A percentile compares a stretch with the other conserved stretches of the same genome.
Evolutionary conservation across 2,888 invertebrate genomes (phyloP).

Genomic region (Lasioglossum villosulum): DNA sequence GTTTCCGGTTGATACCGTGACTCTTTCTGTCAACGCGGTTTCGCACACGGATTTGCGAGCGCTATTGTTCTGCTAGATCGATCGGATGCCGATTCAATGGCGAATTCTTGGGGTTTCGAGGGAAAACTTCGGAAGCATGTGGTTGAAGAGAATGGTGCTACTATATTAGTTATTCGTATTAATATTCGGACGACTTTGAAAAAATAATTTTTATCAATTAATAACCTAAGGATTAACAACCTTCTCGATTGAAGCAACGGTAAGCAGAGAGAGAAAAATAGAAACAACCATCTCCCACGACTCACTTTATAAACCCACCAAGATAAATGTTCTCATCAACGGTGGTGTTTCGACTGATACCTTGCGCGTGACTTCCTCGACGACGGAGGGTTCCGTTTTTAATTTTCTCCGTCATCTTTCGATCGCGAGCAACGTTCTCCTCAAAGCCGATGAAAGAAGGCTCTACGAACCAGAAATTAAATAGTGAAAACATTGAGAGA

Average conservation of each 20-base stretch:
- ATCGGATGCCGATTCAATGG: not conserved
- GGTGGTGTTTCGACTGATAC: conserved; percentile 43
- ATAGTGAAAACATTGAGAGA: not conserved
- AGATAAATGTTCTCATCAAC: conserved; percentile 46
- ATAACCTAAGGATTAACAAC: not conserved
- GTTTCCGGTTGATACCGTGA: not conserved
- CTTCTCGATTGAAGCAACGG: not conserved
- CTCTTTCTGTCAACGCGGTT: not conserved
- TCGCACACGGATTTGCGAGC: not conserved
- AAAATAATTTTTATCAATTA: no score
- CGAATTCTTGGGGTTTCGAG: not conserved
- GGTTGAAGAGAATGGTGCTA: not conserved
- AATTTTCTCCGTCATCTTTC: conserved; percentile 40
- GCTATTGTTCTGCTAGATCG: not conserved
- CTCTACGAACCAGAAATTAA: conserved; percentile 9
- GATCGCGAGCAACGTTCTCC: conserved; percentile 34
- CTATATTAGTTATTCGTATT: no score
- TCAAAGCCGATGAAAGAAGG: conserved; percentile 34
- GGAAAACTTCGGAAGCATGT: not conserved
- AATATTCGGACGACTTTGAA: no score
- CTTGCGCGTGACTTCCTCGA: conserved; percentile 50
- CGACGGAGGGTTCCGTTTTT: conserved; percentile 48
- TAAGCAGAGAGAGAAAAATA: not conserved
- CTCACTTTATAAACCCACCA: not conserved
- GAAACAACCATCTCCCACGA: not conserved